Conservation (phyloP, 2,888 invertebrate species). For the Escarpia spicata region DNA sequence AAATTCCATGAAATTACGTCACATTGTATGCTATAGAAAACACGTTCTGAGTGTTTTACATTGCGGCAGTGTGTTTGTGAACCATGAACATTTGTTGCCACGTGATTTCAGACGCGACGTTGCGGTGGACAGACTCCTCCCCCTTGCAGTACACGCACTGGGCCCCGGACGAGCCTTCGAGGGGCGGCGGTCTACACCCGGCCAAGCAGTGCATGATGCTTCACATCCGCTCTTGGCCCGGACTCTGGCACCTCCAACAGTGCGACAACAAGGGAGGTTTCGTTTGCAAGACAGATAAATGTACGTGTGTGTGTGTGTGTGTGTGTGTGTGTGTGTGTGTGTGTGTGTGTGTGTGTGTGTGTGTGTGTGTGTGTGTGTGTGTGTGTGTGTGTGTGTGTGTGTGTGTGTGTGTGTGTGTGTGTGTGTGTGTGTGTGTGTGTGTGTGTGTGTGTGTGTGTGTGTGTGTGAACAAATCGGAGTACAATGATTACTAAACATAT, state of each 20-base stretch:
- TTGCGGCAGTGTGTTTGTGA: background rate
- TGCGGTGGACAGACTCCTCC: slow-evolving; percentile 32
- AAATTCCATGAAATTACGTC: too few species aligned
- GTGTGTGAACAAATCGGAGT: too few species aligned
- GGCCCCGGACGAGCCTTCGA: slow-evolving; percentile 36
- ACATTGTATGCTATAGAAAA: too few species aligned
- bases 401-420: too few species aligned
- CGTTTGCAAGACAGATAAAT: background rate
- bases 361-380: background rate
- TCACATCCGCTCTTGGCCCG: background rate
- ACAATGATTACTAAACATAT: too few species aligned
- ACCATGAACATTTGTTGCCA: background rate
- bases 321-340: background rate
- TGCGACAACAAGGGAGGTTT: background rate
- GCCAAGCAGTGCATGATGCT: slow-evolving; percentile 4
- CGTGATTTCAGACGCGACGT: background rate
- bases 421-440: too few species aligned
- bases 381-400: background rate
- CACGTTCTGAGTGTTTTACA: too few species aligned
- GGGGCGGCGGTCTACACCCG: background rate
- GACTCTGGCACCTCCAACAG: background rate
- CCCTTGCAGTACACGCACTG: slow-evolving; percentile 35
- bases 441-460: too few species aligned
- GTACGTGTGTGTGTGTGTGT: background rate
- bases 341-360: background rate